These are phyloP conservation scores for Clarias fuscus DNA, from an alignment of 2,797 vertebrate genomes.

Conservation along the genomic window DNA sequence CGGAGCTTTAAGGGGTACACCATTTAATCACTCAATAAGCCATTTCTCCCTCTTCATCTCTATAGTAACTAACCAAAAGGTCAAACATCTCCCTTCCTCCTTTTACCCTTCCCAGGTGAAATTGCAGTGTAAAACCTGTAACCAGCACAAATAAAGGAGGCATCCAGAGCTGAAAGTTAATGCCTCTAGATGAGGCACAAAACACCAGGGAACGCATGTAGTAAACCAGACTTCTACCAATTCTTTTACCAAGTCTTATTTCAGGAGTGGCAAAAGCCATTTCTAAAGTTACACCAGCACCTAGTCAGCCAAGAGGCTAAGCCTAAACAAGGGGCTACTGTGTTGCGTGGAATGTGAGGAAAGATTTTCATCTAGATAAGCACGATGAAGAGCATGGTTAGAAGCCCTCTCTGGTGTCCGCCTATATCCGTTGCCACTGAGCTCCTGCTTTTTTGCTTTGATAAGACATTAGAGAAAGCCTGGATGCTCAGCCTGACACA, in stretches of 20 bases:
- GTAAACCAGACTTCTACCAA: background rate
- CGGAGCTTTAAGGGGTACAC: background rate
- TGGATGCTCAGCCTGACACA: conserved; percentile 31
- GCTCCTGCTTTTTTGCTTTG: conserved; percentile 6
- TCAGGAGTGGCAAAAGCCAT: background rate
- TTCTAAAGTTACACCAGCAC: conserved; percentile 37
- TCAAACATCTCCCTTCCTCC: background rate
- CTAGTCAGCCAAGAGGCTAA: background rate
- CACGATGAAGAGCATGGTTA: conserved; percentile 18
- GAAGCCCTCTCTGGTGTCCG: conserved; percentile 31
- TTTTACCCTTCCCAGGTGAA: background rate
- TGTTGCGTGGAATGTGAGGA: conserved; percentile 33
- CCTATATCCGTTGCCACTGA: conserved; percentile 33
- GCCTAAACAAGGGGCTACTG: conserved; percentile 34
- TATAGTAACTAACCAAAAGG: conserved; percentile 8
- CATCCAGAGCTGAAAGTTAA: background rate
- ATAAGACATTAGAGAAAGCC: conserved; percentile 30
- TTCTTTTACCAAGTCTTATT: background rate
- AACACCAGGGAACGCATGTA: conserved; percentile 10
- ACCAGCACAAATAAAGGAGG: background rate
- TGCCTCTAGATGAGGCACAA: background rate
- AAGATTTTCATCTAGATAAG: conserved; percentile 45
- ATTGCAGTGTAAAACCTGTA: background rate
- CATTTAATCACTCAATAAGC: conserved; percentile 17
- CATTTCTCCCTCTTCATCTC: background rate